A percentile compares a stretch with the other conserved stretches of the same genome.
Conservation (phyloP, 1,140 invertebrate genomes). For the Lucilia cuprina region DNA sequence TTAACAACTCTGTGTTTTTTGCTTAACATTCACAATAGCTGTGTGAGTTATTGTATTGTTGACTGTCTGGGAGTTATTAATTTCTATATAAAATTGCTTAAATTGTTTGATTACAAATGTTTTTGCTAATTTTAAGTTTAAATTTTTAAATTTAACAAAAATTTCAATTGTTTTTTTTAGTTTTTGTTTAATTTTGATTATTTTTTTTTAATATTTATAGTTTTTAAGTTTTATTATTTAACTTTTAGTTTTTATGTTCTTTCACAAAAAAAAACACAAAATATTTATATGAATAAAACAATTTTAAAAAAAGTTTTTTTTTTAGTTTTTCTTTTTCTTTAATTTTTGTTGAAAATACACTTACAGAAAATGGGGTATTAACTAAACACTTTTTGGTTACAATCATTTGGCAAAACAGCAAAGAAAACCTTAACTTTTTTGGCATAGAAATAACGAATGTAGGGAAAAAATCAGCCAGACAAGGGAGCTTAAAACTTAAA, state of each 20-base stretch:
- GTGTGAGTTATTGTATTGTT: no score
- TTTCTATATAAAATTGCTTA: not conserved
- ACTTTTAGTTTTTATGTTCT: not conserved
- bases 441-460: not conserved
- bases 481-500: not conserved
- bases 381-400: not conserved
- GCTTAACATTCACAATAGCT: no score
- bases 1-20: no score
- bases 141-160: not conserved
- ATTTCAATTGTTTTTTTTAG: not conserved
- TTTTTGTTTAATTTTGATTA: not conserved
- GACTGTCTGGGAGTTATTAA: no score
- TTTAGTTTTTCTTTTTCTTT: not conserved
- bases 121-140: not conserved
- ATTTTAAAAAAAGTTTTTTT: slow-evolving; percentile 9
- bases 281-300: slow-evolving; percentile 12
- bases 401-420: not conserved
- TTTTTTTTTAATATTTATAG: not conserved
- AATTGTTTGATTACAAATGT: not conserved
- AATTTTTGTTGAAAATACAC: not conserved
- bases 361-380: not conserved
- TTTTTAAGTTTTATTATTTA: not conserved
- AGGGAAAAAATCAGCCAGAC: not conserved
- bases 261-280: not conserved
- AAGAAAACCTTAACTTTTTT: not conserved